Evolutionary conservation across 2,797 vertebrate genomes (phyloP), one percentile per base, ranked within the genome.

Genomic region (Mormyrops boulengeri): DNA sequence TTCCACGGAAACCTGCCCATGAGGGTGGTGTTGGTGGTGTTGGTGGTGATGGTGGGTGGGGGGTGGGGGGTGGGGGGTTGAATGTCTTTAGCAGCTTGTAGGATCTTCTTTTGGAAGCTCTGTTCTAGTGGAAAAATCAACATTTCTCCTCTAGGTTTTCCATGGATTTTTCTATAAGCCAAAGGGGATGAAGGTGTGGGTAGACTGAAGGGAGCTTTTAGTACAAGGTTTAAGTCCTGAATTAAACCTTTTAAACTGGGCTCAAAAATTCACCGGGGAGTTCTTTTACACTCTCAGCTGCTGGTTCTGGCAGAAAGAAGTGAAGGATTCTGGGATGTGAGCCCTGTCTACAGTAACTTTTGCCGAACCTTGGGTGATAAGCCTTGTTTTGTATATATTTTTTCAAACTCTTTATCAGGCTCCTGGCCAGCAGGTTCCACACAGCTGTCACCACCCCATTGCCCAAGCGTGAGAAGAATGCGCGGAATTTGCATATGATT

Each of bases 41-140:
- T 77, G 69, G 2, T 50, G 30, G 14, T 1, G 52, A 1, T n/a
- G n/a, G n/a, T n/a, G n/a, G n/a, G n/a, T n/a, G n/a, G n/a, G n/a
- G n/a, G 26, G 26, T 30, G 26, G 73, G 88, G 90, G 84, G 89
- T 7, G 17, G 53, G 87, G 90, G 52, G 34, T 52, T 89, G 50
- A 88, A 93, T 92, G 90, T 87, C 55, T 92, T 92, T 91, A 91
- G 55, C 91, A 92, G 92, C 88, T 52, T 22, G 4, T 26, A 82
- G 41, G 73, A 9, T 17, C n/a, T 87, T 77, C 87, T 66, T 2
- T 38, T 69, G 82, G 41, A 52, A 41, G 53, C 60, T 17, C 22
- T 55, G 53, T 62, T 47, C 4, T 38, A 53, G 60, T 91, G 90
- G 92, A 92, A 92, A 92, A 91, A 69, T 91, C 89, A 91, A 90